A percentile compares a stretch with the other conserved stretches of the same genome.
Conservation (phyloP, 2,113 vertebrate species). For the Xerus inauris region DNA sequence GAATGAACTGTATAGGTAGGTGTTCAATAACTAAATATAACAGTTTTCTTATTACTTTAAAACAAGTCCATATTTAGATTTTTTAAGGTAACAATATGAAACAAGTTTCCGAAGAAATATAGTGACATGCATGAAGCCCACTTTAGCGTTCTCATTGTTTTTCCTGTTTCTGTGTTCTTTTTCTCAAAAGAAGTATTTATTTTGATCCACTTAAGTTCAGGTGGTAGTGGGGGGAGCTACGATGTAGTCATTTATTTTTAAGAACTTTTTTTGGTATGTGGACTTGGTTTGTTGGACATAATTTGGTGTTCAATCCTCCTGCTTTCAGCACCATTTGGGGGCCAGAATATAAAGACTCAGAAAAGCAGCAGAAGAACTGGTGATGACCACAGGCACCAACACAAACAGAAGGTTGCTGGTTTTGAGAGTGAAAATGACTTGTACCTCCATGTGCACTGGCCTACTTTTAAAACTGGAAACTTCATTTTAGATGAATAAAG, state of each 20-base stretch:
- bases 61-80: conserved; percentile 8
- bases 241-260: background rate
- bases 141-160: background rate
- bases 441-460: background rate
- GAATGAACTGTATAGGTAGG: background rate
- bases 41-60: background rate
- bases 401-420: background rate
- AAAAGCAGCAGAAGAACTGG: background rate
- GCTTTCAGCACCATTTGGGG: background rate
- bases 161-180: background rate
- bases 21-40: background rate
- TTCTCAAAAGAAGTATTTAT: background rate
- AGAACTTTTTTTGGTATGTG: background rate
- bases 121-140: background rate
- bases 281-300: background rate
- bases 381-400: background rate
- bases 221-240: no score
- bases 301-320: background rate
- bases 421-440: background rate
- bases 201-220: background rate
- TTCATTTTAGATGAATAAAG: conserved; percentile 3
- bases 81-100: background rate
- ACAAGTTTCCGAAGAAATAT: background rate
- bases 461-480: background rate
- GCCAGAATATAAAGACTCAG: background rate